phyloP scores from a whole-genome alignment of 2,888 invertebrate genomes.

The Xanthia togata region DNA sequence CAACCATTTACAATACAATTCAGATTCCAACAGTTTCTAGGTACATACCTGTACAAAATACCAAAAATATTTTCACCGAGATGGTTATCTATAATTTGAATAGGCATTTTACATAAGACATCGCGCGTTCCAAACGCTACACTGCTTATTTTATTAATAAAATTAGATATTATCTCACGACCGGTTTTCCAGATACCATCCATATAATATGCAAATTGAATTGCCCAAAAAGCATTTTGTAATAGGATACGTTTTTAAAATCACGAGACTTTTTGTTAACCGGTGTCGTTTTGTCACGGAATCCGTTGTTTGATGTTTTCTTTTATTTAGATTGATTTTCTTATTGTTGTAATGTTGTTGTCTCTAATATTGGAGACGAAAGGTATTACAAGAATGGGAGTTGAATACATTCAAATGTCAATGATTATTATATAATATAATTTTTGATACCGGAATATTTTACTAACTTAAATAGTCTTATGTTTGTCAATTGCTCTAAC shows the following conservation, averaged over 20 bases:
- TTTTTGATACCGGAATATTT: not conserved
- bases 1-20: constrained; percentile 21
- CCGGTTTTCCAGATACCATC: constrained; percentile 24
- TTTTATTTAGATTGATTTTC: constrained; percentile 6
- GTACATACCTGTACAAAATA: constrained; percentile 14
- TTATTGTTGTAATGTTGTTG: constrained; percentile 14
- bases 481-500: not conserved
- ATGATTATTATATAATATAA: not conserved
- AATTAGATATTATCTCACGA: constrained; percentile 39
- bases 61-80: constrained; percentile 15
- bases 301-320: constrained; percentile 7
- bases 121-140: constrained; percentile 16
- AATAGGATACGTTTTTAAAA: constrained; percentile 34
- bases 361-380: not conserved
- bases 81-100: constrained; percentile 33
- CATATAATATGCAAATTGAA: constrained; percentile 54
- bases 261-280: constrained; percentile 14
- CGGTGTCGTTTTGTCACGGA: constrained; percentile 27
- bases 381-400: constrained; percentile 6
- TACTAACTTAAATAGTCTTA: not conserved
- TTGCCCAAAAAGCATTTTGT: constrained; percentile 35
- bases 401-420: constrained; percentile 2
- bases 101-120: constrained; percentile 43
- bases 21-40: not conserved
- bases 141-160: constrained; percentile 43